phyloP scores from a whole-genome alignment of 1,140 invertebrate genomes.

The Panagrolaimus sp. region DNA sequence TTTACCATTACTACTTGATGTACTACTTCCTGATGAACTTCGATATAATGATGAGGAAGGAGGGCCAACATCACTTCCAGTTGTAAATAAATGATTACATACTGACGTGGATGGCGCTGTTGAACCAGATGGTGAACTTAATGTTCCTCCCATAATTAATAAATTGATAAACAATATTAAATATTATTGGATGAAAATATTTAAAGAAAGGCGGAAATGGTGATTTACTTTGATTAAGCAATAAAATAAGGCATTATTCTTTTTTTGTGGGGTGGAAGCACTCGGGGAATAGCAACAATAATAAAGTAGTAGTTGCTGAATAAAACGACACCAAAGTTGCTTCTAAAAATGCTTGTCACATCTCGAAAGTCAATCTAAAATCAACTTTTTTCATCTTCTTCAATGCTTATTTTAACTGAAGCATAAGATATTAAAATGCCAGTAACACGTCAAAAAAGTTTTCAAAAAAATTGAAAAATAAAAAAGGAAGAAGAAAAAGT shows the following conservation, averaged over 20 bases:
- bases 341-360: constrained; percentile 7
- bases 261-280: background rate
- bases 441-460: too few relatives aligned
- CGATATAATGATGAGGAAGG: constrained; percentile 21
- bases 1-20: constrained; percentile 9
- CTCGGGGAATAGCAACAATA: background rate
- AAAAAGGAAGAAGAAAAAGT: constrained; percentile 5
- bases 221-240: background rate
- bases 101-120: background rate
- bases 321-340: too few relatives aligned
- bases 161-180: background rate
- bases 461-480: background rate
- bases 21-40: background rate
- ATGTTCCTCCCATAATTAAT: background rate
- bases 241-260: constrained; percentile 8
- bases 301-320: too few relatives aligned
- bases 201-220: background rate
- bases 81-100: constrained; percentile 10
- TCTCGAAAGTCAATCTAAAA: constrained; percentile 8
- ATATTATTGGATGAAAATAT: too few relatives aligned
- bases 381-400: constrained; percentile 1
- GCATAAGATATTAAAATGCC: background rate
- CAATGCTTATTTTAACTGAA: constrained; percentile 1
- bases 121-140: constrained; percentile 3
- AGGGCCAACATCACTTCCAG: constrained; percentile 49